Evolutionary conservation across 2,113 vertebrate genomes (phyloP).

Genomic region (Cyphomyrus discorhynchus): DNA sequence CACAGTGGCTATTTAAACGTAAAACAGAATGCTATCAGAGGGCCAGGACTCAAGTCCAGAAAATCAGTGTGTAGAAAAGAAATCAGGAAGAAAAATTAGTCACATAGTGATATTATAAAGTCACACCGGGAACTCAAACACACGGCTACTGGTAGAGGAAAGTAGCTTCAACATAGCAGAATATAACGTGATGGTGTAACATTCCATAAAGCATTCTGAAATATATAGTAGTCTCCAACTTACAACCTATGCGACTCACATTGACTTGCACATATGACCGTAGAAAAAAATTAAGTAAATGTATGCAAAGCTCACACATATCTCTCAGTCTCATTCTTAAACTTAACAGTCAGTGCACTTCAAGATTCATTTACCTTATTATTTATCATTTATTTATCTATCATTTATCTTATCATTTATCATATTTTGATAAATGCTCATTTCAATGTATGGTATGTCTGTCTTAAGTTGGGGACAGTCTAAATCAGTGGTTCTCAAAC

Average conservation of each 20-base stretch:
- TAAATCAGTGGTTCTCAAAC: no score
- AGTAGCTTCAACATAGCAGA: not conserved
- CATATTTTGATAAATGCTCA: not conserved
- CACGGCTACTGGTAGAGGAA: not conserved
- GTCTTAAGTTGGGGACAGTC: not conserved
- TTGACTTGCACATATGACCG: not conserved
- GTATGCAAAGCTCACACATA: not conserved
- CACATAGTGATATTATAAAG: not conserved
- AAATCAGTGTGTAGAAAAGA: not conserved
- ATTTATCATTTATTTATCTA: no score
- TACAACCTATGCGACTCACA: not conserved
- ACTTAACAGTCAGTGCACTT: not conserved
- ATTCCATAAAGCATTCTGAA: not conserved
- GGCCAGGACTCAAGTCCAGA: not conserved
- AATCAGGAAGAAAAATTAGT: not conserved
- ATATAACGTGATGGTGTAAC: not conserved
- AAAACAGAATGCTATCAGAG: not conserved
- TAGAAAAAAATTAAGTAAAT: not conserved
- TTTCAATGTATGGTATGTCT: not conserved
- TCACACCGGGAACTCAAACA: not conserved
- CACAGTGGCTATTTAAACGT: not conserved
- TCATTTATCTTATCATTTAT: not conserved
- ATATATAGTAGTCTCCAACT: not conserved
- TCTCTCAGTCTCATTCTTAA: not conserved
- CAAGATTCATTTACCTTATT: no score